phyloP scores from a whole-genome alignment of 2,888 invertebrate species.

The Corythucha ciliata region DNA sequence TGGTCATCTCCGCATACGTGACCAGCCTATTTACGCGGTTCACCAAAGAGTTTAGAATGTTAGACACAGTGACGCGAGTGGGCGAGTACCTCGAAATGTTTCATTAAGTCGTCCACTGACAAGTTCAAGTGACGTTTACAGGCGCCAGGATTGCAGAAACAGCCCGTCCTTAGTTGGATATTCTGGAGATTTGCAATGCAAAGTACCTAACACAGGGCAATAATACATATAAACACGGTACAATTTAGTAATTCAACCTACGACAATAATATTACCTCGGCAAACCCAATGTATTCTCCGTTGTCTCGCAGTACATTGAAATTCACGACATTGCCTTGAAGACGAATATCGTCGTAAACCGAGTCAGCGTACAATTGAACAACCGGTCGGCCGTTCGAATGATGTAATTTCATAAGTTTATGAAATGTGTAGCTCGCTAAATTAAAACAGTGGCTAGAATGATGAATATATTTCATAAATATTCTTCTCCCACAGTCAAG shows the following conservation, averaged over 20 bases:
- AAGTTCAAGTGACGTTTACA: conserved; percentile 72
- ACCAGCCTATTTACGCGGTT: conserved; percentile 65
- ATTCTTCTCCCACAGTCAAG: not conserved
- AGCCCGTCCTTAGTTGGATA: conserved; percentile 82
- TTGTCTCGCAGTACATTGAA: conserved; percentile 75
- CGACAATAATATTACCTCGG: conserved; percentile 53
- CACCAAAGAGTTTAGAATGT: not conserved
- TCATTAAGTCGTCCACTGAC: conserved; percentile 45
- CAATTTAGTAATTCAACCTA: not conserved
- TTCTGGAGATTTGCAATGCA: conserved; percentile 80
- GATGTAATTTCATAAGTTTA: conserved; percentile 52
- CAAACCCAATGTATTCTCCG: conserved; percentile 75
- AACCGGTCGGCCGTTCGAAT: conserved; percentile 61
- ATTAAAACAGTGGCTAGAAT: conserved; percentile 58
- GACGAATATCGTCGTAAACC: conserved; percentile 50
- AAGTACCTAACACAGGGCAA: conserved; percentile 54
- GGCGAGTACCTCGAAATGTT: conserved; percentile 24
- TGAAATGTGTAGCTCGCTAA: conserved; percentile 65
- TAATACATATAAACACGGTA: not conserved
- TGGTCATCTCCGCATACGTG: conserved; percentile 85
- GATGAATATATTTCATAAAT: conserved; percentile 8
- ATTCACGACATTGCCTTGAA: conserved; percentile 78
- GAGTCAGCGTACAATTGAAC: conserved; percentile 64
- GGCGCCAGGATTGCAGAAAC: conserved; percentile 94
- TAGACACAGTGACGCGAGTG: conserved; percentile 15